phyloP scores from a whole-genome alignment of 2,797 vertebrate species.

The Mus spretus region DNA sequence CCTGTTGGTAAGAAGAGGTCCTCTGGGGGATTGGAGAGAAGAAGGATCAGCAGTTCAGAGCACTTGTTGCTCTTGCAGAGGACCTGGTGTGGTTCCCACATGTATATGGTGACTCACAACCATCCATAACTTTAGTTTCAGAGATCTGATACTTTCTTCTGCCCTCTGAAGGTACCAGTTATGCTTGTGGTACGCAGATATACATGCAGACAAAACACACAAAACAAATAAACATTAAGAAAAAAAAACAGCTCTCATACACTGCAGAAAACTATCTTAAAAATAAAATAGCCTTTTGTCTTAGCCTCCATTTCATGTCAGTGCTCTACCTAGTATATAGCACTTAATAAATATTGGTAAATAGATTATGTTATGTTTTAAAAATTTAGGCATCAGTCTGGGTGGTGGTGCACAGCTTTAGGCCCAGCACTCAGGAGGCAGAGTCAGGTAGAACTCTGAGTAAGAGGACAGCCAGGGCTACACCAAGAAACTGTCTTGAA shows the following conservation, averaged over 20 bases:
- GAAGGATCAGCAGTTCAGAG: no score
- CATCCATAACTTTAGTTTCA: neutral
- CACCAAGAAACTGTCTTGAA: neutral
- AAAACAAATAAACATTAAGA: neutral
- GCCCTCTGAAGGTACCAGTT: neutral
- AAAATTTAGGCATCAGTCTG: neutral
- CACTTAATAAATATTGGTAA: conserved; percentile 4
- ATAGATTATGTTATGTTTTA: conserved; percentile 30
- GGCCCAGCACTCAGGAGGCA: neutral
- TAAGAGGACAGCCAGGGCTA: neutral
- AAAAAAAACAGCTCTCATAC: neutral
- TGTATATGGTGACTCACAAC: no score
- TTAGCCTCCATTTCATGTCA: conserved; percentile 41
- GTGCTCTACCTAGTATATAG: neutral
- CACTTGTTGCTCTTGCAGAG: neutral
- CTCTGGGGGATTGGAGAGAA: neutral
- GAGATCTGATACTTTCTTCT: neutral
- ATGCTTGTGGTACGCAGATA: neutral
- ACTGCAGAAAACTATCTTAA: neutral
- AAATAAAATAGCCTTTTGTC: neutral
- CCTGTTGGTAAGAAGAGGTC: neutral
- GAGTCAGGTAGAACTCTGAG: neutral
- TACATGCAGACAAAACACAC: neutral
- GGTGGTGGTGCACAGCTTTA: neutral
- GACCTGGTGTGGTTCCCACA: neutral